These are phyloP conservation scores for Holothuria scabra DNA, from an alignment of 53 echinoderm and acorn worm species.

Conservation along the genomic window DNA sequence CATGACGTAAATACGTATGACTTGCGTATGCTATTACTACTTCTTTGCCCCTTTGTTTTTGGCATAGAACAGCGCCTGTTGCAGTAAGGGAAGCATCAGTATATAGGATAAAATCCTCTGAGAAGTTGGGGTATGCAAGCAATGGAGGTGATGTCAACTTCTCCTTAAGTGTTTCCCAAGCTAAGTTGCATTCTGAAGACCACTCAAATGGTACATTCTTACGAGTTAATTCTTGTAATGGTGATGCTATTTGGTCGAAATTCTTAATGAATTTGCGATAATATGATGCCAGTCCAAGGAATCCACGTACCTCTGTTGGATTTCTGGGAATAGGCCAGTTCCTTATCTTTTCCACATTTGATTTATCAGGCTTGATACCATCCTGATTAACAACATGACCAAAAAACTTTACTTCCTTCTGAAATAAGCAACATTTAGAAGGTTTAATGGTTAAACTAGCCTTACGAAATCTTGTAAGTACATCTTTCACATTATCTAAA, in stretches of 20 bases:
- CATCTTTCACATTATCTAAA: too few species aligned
- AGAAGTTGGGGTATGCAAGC: slow-evolving; percentile 62
- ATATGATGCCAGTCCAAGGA: background rate
- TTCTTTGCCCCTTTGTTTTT: slow-evolving; percentile 23
- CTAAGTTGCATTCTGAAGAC: slow-evolving; percentile 39
- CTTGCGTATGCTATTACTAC: slow-evolving; percentile 65
- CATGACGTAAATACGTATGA: too few species aligned
- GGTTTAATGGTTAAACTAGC: background rate
- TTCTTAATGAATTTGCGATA: slow-evolving; percentile 13
- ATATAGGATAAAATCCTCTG: slow-evolving; percentile 28
- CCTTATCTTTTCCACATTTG: background rate
- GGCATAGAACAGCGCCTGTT: slow-evolving; percentile 61
- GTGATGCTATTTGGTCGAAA: background rate
- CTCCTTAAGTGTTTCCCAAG: slow-evolving; percentile 17
- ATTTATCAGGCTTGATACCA: background rate
- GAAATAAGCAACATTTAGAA: background rate
- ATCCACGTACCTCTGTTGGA: background rate
- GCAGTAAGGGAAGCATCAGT: slow-evolving; percentile 61
- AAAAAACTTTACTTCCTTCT: slow-evolving; percentile 1
- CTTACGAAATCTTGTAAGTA: background rate
- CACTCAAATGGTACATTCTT: slow-evolving; percentile 53
- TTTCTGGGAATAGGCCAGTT: background rate
- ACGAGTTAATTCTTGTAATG: background rate
- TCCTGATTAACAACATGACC: background rate
- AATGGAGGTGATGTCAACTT: slow-evolving; percentile 58